phyloP scores from a whole-genome alignment of 1,140 invertebrate species.

The Heliconius himera region DNA sequence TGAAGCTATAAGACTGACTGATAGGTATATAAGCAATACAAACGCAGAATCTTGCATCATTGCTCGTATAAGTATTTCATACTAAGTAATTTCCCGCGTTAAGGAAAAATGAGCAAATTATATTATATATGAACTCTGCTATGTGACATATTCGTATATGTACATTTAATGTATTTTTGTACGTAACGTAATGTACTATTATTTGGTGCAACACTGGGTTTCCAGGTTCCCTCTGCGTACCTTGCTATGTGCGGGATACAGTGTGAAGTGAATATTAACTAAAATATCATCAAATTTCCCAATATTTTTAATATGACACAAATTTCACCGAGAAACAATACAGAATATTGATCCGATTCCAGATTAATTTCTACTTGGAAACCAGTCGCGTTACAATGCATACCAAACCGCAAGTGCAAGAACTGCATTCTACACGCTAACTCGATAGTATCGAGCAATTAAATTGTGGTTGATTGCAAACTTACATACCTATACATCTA shows the following conservation, averaged over 20 bases:
- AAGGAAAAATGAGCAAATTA: neutral
- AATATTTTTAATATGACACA: too few species aligned
- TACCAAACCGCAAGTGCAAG: neutral
- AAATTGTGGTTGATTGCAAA: neutral
- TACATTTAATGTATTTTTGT: too few species aligned
- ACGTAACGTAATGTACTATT: too few species aligned
- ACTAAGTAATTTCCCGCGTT: neutral
- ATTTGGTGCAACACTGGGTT: too few species aligned
- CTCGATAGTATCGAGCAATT: neutral
- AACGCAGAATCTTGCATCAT: neutral
- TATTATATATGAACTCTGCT: neutral
- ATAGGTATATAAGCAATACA: neutral
- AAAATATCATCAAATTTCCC: too few species aligned
- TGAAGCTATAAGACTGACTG: neutral
- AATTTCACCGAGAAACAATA: neutral
- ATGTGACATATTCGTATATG: too few species aligned
- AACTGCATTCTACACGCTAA: slow-evolving; percentile 6
- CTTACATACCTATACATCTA: neutral
- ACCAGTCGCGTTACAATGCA: slow-evolving; percentile 1
- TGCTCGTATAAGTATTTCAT: neutral
- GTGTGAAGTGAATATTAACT: too few species aligned
- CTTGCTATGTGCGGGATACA: too few species aligned
- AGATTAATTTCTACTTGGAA: neutral
- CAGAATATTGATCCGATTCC: neutral
- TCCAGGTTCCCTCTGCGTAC: too few species aligned